A percentile compares a stretch with the other conserved stretches of the same genome.
Conservation (phyloP, 2,113 vertebrate species). For the Sakesphorus luctuosus region DNA sequence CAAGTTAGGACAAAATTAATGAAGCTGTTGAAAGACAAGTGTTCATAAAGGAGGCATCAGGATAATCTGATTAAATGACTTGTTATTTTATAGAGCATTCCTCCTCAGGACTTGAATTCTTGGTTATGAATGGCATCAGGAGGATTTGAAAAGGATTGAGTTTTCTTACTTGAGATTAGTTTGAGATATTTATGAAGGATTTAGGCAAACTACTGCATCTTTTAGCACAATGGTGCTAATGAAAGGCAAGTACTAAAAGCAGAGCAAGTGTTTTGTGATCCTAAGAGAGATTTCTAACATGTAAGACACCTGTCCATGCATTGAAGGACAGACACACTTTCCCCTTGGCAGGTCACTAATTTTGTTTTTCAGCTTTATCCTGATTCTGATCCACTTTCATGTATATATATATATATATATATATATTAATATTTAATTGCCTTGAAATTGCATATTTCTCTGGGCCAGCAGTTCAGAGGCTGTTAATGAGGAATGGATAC, state of each 20-base stretch:
- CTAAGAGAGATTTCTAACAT: background rate
- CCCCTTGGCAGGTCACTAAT: background rate
- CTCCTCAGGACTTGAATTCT: background rate
- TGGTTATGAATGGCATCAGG: background rate
- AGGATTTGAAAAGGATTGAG: background rate
- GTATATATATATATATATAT: fast-evolving
- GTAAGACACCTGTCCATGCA: background rate
- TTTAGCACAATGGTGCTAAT: background rate
- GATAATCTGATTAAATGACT: background rate
- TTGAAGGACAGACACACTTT: background rate
- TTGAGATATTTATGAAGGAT: conserved; percentile 11
- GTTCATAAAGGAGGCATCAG: background rate
- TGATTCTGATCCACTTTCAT: background rate
- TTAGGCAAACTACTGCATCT: background rate
- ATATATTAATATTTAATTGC: background rate
- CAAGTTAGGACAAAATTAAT: background rate
- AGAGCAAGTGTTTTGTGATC: background rate
- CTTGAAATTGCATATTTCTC: background rate
- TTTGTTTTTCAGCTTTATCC: background rate
- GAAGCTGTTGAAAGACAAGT: background rate
- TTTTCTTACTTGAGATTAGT: background rate
- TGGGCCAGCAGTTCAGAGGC: background rate
- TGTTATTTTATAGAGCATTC: background rate
- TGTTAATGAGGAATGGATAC: background rate
- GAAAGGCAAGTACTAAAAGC: background rate